Evolutionary conservation across 2,888 invertebrate genomes (phyloP), one percentile per base, ranked within the genome.

Genomic region (Melikaiella ostensackeni): DNA sequence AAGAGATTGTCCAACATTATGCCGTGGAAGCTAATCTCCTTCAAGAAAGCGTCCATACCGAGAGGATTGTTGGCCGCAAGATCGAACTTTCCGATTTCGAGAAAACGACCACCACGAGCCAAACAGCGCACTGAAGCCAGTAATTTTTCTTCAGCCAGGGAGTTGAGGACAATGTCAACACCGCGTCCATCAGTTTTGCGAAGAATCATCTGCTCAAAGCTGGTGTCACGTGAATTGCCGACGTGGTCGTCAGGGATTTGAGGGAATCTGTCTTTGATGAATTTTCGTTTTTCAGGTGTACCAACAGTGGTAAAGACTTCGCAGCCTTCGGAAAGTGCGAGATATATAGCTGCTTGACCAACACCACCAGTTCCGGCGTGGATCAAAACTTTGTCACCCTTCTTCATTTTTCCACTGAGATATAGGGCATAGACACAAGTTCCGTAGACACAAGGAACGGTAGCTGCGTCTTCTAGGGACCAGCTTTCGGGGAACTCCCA

Each of bases 121-220:
- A 95, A 89, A 83, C 95, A 95, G 4, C 94, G 92, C 0, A 95
- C 90, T 0, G 95, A 95, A 0, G 95, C 96, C 86, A 94, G 93
- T 0, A 98, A 93, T 91, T 98, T 98, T 64, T 99, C 98, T 87
- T 97, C 98, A 0, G 98, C 95, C 62, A 99, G 98, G 92, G 19
- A 99, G 77, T 99, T 99, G 9, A 99, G 93, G 0, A 99, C 96
- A 75, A 98, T 92, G 88, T 99, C 97, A 0, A 99, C 98, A 55
- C 98, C 98, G 84, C 93, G 93, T 16, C 98, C 98, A 9, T 95
- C 93, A 0, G 98, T 98, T 86, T 95, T 94, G 66, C 93, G 93
- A 84, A 95, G 93, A 76, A 99, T 94, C 94, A 98, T 95, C 82
- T 95, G 94, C 90, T 98, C 98, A 90, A 99, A 99, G 0, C 95